Percentiles rank a stretch among this genome's conserved stretches.
phyloP scores from a whole-genome alignment of 2,113 vertebrate genomes.

The Campylorhamphus procurvoides region DNA sequence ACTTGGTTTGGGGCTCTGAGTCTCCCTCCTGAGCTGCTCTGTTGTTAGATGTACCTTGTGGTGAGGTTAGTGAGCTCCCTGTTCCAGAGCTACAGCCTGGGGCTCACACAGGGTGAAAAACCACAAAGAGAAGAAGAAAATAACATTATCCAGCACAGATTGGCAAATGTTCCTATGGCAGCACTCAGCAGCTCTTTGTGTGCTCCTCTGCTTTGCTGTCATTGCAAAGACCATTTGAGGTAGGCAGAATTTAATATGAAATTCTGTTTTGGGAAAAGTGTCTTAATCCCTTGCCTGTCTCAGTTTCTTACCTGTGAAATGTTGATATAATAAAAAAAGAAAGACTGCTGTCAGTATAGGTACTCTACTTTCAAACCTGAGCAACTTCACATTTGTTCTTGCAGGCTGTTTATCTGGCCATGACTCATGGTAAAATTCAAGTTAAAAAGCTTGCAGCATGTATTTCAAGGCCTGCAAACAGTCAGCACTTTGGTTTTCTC shows the following conservation, averaged over 20 bases:
- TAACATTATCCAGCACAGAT: background rate
- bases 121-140: background rate
- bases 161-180: background rate
- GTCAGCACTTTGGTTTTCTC: background rate
- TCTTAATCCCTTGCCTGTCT: background rate
- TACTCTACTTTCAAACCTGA: background rate
- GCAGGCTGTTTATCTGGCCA: background rate
- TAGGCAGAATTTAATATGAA: background rate
- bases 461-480: background rate
- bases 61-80: background rate
- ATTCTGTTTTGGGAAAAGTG: background rate
- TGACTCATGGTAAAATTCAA: background rate
- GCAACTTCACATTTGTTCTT: background rate
- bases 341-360: background rate
- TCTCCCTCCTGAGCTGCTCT: fast-evolving
- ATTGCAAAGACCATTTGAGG: background rate
- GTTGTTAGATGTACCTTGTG: background rate
- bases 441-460: background rate
- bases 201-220: background rate
- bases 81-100: background rate
- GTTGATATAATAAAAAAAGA: background rate
- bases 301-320: background rate
- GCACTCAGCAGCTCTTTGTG: background rate
- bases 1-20: background rate
- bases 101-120: background rate